These are phyloP conservation scores for Danaus plexippus DNA, from an alignment of 1,140 invertebrate species.

Conservation along the genomic window DNA sequence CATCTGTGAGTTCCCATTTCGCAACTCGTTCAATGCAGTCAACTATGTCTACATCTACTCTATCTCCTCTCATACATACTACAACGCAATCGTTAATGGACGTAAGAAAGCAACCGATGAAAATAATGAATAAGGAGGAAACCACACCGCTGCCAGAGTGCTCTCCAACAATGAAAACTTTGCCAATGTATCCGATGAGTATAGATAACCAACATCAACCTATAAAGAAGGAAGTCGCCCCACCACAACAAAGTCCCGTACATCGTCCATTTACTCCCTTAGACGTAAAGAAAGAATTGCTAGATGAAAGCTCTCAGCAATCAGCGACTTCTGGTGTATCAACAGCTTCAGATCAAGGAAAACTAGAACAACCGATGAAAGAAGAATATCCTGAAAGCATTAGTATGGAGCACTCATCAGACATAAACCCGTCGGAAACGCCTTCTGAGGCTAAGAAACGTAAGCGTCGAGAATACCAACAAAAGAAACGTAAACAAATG, in stretches of 20 bases:
- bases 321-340: constrained; percentile 70
- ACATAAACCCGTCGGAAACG: constrained; percentile 73
- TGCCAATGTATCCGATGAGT: constrained; percentile 53
- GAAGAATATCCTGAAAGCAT: constrained; percentile 71
- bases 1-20: constrained; percentile 55
- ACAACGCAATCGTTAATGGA: constrained; percentile 69
- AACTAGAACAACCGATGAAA: constrained; percentile 72
- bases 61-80: constrained; percentile 57
- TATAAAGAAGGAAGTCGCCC: constrained; percentile 71
- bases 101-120: constrained; percentile 58
- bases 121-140: constrained; percentile 59
- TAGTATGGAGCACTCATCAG: constrained; percentile 48
- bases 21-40: constrained; percentile 53
- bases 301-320: constrained; percentile 75
- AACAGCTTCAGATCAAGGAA: constrained; percentile 73
- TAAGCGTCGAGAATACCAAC: constrained; percentile 87
- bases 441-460: constrained; percentile 81
- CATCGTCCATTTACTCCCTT: constrained; percentile 67
- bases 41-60: constrained; percentile 48
- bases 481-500: constrained; percentile 83
- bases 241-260: constrained; percentile 69
- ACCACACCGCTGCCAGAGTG: constrained; percentile 59
- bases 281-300: constrained; percentile 75
- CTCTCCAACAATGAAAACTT: constrained; percentile 57
- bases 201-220: constrained; percentile 53